phyloP scores from a whole-genome alignment of 2,888 invertebrate genomes.

The Argyresthia albistria region DNA sequence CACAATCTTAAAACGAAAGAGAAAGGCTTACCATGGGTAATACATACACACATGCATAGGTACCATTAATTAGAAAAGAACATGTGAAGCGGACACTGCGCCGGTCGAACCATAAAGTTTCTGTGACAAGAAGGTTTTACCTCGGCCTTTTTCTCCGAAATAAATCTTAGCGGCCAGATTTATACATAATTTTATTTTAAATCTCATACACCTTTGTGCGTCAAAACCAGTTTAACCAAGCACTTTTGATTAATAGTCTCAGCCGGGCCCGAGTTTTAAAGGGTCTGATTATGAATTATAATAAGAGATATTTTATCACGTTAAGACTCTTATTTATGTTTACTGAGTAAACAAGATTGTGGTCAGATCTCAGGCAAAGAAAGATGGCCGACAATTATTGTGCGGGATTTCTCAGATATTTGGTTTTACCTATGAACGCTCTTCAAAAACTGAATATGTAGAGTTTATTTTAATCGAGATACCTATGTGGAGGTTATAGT shows the following conservation, averaged over 20 bases:
- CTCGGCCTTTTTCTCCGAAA: constrained; percentile 58
- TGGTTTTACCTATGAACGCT: too few species aligned
- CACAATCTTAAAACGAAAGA: constrained; percentile 35
- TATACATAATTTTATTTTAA: constrained; percentile 68
- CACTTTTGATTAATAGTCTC: constrained; percentile 56
- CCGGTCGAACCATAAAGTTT: constrained; percentile 52
- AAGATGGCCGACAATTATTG: not conserved
- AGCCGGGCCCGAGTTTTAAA: constrained; percentile 32
- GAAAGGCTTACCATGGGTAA: constrained; percentile 27
- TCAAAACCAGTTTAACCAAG: constrained; percentile 49
- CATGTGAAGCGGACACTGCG: constrained; percentile 42
- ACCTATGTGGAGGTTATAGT: too few species aligned
- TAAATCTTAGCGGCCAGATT: constrained; percentile 60
- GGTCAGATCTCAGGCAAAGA: constrained; percentile 19
- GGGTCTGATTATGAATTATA: constrained; percentile 60
- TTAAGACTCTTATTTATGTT: constrained; percentile 60
- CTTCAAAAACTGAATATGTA: too few species aligned
- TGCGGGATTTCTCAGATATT: too few species aligned
- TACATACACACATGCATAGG: too few species aligned
- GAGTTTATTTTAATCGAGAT: too few species aligned
- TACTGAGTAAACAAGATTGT: constrained; percentile 28
- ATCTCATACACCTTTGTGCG: constrained; percentile 49
- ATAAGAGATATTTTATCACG: constrained; percentile 36
- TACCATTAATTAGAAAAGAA: constrained; percentile 58
- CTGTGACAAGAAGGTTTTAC: constrained; percentile 43